Conservation (phyloP, 1,140 invertebrate genomes). For the Eriosoma lanigerum region DNA sequence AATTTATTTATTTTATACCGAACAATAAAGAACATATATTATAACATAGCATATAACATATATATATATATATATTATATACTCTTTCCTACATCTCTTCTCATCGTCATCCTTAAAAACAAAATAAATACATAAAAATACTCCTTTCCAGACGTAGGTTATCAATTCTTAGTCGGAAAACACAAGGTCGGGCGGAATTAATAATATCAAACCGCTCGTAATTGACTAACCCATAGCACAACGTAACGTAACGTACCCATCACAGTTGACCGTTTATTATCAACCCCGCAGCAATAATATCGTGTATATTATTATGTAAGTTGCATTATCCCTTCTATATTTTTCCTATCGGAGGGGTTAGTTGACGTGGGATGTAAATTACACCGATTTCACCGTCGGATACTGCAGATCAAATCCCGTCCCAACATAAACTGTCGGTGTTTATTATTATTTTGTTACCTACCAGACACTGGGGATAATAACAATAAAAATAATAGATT, state of each 20-base stretch:
- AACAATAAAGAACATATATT: slow-evolving; percentile 39
- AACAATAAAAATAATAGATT: too few species aligned
- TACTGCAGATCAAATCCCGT: not conserved
- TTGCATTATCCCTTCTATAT: not conserved
- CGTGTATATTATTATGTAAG: not conserved
- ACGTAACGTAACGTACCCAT: too few species aligned
- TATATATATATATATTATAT: too few species aligned
- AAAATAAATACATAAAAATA: not conserved
- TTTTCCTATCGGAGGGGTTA: too few species aligned
- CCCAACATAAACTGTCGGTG: not conserved
- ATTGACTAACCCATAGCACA: not conserved
- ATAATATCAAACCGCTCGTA: slow-evolving; percentile 26
- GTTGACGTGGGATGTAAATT: slow-evolving; percentile 15
- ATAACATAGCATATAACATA: too few species aligned
- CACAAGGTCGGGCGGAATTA: slow-evolving; percentile 31
- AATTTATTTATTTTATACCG: slow-evolving; percentile 50
- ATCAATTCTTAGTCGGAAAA: slow-evolving; percentile 16
- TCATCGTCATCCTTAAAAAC: slow-evolving; percentile 11
- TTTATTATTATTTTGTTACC: not conserved
- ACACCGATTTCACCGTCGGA: not conserved
- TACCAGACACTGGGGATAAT: too few species aligned
- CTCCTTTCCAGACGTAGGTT: not conserved
- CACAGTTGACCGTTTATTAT: slow-evolving; percentile 16
- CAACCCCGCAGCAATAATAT: not conserved
- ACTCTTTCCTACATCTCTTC: not conserved